Evolutionary conservation across 2,113 vertebrate genomes (phyloP).

Genomic region (Peromyscus californicus): DNA sequence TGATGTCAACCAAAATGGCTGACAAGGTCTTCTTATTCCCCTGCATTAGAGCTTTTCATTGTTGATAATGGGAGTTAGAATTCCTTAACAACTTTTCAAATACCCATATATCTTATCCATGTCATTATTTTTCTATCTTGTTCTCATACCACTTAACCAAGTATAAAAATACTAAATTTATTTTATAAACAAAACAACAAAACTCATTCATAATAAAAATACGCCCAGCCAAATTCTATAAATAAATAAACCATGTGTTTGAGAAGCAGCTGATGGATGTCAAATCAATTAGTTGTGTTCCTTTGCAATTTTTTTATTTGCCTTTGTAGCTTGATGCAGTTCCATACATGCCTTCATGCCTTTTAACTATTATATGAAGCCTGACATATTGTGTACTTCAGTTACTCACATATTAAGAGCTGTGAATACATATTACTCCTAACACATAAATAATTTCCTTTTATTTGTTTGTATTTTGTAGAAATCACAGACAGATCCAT

Average conservation of each 20-base stretch:
- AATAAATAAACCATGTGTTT: not conserved
- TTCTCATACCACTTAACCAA: not conserved
- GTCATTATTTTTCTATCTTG: not conserved
- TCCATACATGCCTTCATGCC: not conserved
- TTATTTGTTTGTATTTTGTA: not conserved
- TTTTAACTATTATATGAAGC: not conserved
- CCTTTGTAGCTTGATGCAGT: not conserved
- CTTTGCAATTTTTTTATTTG: not conserved
- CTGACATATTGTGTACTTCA: not conserved
- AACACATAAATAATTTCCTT: not conserved
- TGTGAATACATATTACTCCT: not conserved
- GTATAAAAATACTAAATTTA: not conserved
- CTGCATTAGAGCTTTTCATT: too few relatives aligned
- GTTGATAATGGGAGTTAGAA: too few relatives aligned
- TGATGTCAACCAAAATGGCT: too few relatives aligned
- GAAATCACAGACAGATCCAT: not conserved
- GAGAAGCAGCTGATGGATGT: not conserved
- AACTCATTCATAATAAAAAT: not conserved
- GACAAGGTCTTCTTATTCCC: too few relatives aligned
- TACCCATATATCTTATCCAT: not conserved
- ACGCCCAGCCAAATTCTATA: not conserved
- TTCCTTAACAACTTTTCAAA: too few relatives aligned
- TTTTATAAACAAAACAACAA: not conserved
- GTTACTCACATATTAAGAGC: not conserved
- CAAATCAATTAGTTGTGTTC: constrained; percentile 15